Percentiles rank a stretch among this genome's conserved stretches.
These are phyloP conservation scores for Parazoanthus atlanticus DNA, from an alignment of 92 coral and sea anemone genomes.

Conservation along the genomic window DNA sequence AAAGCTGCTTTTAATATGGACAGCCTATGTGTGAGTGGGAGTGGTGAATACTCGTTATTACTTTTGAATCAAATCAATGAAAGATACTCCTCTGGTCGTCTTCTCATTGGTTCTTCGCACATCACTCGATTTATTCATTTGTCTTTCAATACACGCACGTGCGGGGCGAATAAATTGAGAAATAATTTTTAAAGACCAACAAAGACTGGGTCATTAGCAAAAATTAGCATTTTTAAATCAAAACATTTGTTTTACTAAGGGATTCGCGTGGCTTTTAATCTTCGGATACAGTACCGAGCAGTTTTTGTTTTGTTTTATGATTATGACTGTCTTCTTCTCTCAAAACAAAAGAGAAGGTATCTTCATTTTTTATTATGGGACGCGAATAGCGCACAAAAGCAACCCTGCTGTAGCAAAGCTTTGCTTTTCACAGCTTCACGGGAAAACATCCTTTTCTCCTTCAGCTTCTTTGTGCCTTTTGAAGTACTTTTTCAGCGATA, in stretches of 20 bases:
- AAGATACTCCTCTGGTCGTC: constrained; percentile 36
- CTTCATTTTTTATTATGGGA: constrained; percentile 5
- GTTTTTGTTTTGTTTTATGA: background rate
- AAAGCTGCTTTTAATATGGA: constrained; percentile 5
- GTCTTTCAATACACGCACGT: constrained; percentile 40
- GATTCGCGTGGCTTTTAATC: constrained; percentile 28
- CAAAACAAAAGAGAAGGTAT: constrained; percentile 13
- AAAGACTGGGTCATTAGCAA: constrained; percentile 53
- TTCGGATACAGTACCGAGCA: constrained; percentile 27
- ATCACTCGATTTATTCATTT: constrained; percentile 35
- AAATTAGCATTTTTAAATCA: constrained; percentile 70
- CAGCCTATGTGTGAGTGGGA: constrained; percentile 43
- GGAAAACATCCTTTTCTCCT: constrained; percentile 4
- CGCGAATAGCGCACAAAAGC: constrained; percentile 12
- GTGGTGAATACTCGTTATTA: constrained; percentile 41
- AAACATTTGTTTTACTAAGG: constrained; percentile 58
- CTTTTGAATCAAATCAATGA: constrained; percentile 48
- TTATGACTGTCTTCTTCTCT: background rate
- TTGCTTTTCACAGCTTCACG: constrained; percentile 26
- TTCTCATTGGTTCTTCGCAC: constrained; percentile 48
- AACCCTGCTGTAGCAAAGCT: constrained; percentile 14
- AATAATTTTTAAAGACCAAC: constrained; percentile 55
- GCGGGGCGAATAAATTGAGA: constrained; percentile 45
- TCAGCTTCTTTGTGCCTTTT: constrained; percentile 6
- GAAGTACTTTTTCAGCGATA: constrained; percentile 2